phyloP scores from a whole-genome alignment of 2,797 vertebrate species.

The Chaunax sp. region DNA sequence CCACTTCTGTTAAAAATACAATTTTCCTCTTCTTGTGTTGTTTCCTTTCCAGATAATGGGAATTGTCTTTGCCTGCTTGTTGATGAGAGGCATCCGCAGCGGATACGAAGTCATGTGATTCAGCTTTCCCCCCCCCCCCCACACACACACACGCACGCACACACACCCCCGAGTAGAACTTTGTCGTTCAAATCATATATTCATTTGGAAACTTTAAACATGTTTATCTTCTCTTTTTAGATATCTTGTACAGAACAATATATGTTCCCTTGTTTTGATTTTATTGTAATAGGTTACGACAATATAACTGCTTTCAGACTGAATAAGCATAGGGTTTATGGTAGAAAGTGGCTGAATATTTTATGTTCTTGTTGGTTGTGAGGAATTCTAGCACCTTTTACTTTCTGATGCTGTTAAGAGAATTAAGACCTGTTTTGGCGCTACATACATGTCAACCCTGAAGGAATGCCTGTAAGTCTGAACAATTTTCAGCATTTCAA shows the following conservation, averaged over 20 bases:
- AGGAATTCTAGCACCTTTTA: constrained; percentile 24
- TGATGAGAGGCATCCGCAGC: constrained; percentile 92
- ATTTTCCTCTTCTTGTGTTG: not conserved
- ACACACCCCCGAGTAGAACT: not conserved
- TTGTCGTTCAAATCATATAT: not conserved
- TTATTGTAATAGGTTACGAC: constrained; percentile 38
- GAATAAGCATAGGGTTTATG: constrained; percentile 6
- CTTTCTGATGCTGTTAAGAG: constrained; percentile 26
- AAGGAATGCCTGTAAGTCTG: too few species aligned
- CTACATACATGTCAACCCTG: not conserved
- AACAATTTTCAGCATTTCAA: too few species aligned
- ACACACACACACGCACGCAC: too few species aligned
- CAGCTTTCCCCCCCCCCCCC: not conserved
- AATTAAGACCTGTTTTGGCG: constrained; percentile 19
- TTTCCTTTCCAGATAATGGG: constrained; percentile 85
- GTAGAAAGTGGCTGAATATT: not conserved
- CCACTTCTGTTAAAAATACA: not conserved
- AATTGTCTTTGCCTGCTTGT: constrained; percentile 88
- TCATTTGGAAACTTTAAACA: constrained; percentile 28
- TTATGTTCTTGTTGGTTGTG: constrained; percentile 1
- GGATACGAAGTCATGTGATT: constrained; percentile 95
- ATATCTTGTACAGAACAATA: constrained; percentile 44
- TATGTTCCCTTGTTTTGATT: constrained; percentile 30
- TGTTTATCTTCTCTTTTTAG: constrained; percentile 10
- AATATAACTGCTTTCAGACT: constrained; percentile 16